Evolutionary conservation across 2,888 invertebrate species (phyloP).

Genomic region (Amiota minor): DNA sequence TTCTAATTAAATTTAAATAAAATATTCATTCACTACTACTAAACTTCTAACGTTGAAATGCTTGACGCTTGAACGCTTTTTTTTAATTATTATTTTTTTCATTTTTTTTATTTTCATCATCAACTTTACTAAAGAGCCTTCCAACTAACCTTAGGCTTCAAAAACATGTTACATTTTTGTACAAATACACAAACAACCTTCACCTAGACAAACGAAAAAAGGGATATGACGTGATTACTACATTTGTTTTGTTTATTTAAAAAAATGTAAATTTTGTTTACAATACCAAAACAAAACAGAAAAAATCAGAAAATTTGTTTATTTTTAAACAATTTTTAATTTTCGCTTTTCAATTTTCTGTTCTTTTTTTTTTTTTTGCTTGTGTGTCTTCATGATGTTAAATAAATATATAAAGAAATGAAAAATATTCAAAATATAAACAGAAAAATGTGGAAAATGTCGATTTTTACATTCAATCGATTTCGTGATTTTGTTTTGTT

Average conservation of each 20-base stretch:
- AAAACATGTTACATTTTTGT: slow-evolving; percentile 7
- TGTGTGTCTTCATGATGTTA: background rate
- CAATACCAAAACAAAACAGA: background rate
- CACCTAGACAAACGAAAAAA: background rate
- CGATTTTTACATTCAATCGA: too few relatives aligned
- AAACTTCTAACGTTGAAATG: too few relatives aligned
- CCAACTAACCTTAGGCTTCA: slow-evolving; percentile 7
- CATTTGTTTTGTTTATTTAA: slow-evolving; percentile 1
- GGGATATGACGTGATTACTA: slow-evolving; percentile 22
- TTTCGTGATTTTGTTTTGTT: too few relatives aligned
- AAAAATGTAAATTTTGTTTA: slow-evolving; percentile 20
- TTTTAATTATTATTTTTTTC: background rate
- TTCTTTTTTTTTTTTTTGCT: background rate
- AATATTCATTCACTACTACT: too few relatives aligned
- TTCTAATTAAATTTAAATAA: too few relatives aligned
- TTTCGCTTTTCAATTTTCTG: slow-evolving; percentile 6
- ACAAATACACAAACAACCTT: slow-evolving; percentile 15
- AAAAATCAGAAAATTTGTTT: background rate
- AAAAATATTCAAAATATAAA: background rate
- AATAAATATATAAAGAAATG: slow-evolving; percentile 23
- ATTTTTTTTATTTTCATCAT: slow-evolving; percentile 14
- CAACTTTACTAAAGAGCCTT: background rate
- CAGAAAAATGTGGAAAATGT: too few relatives aligned
- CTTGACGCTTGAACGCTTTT: too few relatives aligned
- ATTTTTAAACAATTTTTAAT: slow-evolving; percentile 24